These are phyloP conservation scores for Lissonota sp. DNA, from an alignment of 2,888 invertebrate genomes.

Conservation along the genomic window DNA sequence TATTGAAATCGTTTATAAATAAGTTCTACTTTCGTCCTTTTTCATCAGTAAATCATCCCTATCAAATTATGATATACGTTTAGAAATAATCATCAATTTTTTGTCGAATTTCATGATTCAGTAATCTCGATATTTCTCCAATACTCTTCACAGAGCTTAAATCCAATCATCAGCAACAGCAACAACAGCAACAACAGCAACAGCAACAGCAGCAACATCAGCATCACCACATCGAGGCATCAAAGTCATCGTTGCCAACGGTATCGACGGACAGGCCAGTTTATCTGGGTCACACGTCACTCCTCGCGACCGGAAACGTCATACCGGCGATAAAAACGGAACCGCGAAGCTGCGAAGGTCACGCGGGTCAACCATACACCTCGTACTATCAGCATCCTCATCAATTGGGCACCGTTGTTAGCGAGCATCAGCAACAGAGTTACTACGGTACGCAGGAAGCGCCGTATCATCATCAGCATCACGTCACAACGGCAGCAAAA, in stretches of 20 bases:
- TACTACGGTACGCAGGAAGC: slow-evolving; percentile 85
- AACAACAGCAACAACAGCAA: slow-evolving; percentile 71
- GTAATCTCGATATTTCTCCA: background rate
- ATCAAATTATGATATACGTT: no score
- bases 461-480: slow-evolving; percentile 93
- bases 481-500: slow-evolving; percentile 93
- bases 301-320: slow-evolving; percentile 84
- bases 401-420: slow-evolving; percentile 79
- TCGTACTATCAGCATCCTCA: slow-evolving; percentile 83
- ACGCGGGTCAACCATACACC: slow-evolving; percentile 79
- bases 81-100: no score
- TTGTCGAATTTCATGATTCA: background rate
- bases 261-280: slow-evolving; percentile 79
- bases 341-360: slow-evolving; percentile 80
- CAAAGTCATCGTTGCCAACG: slow-evolving; percentile 76
- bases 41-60: no score
- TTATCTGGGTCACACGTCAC: slow-evolving; percentile 86
- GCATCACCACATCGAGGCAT: slow-evolving; percentile 78
- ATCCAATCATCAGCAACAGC: slow-evolving; percentile 63
- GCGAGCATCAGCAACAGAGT: slow-evolving; percentile 79
- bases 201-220: slow-evolving; percentile 74
- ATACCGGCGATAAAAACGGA: slow-evolving; percentile 81
- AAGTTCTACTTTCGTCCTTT: no score
- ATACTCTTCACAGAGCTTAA: slow-evolving; percentile 41
- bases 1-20: no score